Percentiles rank a stretch among this genome's conserved stretches.
Conservation (phyloP, 2,888 invertebrate genomes). For the Athripsodes cinereus region DNA sequence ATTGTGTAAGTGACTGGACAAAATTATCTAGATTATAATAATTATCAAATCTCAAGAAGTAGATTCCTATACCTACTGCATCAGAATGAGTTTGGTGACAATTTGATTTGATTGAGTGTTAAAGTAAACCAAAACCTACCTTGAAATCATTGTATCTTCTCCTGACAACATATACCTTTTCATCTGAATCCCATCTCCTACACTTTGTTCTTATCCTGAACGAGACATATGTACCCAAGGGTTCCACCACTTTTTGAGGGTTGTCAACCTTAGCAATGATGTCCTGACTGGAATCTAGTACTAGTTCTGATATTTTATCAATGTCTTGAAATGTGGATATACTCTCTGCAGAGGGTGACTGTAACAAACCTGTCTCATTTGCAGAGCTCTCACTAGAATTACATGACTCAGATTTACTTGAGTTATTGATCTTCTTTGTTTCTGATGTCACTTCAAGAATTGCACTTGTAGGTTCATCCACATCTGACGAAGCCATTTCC, state of each 20-base stretch:
- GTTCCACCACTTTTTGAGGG: conserved; percentile 65
- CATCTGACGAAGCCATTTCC: conserved; percentile 18
- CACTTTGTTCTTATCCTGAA: conserved; percentile 64
- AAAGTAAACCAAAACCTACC: too few relatives aligned
- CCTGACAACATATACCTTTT: conserved; percentile 58
- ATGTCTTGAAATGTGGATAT: conserved; percentile 55
- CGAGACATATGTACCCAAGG: conserved; percentile 65
- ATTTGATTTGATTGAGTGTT: too few relatives aligned
- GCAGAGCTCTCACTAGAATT: conserved; percentile 20
- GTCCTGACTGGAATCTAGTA: conserved; percentile 43
- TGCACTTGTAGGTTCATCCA: conserved; percentile 29
- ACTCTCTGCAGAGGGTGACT: conserved; percentile 48
- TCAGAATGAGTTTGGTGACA: too few relatives aligned
- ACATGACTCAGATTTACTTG: conserved; percentile 32
- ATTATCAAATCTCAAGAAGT: too few relatives aligned
- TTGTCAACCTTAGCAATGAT: conserved; percentile 62
- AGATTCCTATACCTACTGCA: too few relatives aligned
- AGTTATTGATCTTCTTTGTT: conserved; percentile 37
- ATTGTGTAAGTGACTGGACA: too few relatives aligned
- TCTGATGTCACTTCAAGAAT: conserved; percentile 41
- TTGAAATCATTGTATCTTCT: conserved; percentile 66
- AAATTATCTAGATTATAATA: too few relatives aligned
- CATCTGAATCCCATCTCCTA: conserved; percentile 56
- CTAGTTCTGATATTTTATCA: conserved; percentile 48
- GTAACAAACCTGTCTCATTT: conserved; percentile 13